Conservation (phyloP, 1,140 invertebrate genomes). For the Cotesia glomerata region DNA sequence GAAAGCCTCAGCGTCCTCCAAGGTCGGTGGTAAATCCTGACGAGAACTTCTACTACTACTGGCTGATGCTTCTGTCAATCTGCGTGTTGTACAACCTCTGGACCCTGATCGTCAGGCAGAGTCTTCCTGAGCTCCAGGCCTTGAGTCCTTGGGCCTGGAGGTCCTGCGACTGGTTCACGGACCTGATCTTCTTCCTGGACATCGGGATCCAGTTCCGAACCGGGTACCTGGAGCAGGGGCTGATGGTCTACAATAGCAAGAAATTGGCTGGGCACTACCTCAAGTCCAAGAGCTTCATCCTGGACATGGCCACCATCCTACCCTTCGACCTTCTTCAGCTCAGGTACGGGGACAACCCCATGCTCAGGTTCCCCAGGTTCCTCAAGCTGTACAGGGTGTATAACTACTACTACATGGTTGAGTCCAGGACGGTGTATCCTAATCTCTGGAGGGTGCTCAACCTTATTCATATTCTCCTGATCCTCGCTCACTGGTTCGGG, state of each 20-base stretch:
- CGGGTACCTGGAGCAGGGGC: conserved; percentile 93
- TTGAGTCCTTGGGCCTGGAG: conserved; percentile 78
- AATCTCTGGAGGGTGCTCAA: conserved; percentile 96
- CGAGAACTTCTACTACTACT: conserved; percentile 94
- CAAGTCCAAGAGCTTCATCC: conserved; percentile 81
- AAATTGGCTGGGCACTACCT: conserved; percentile 91
- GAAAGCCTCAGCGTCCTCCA: conserved; percentile 71
- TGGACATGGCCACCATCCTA: conserved; percentile 83
- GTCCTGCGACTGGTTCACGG: conserved; percentile 81
- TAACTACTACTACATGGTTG: conserved; percentile 94
- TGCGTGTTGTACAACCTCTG: conserved; percentile 95
- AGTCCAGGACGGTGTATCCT: conserved; percentile 92
- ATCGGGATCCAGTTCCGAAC: conserved; percentile 90
- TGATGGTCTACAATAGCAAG: conserved; percentile 90
- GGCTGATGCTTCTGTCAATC: conserved; percentile 86
- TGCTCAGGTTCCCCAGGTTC: conserved; percentile 84
- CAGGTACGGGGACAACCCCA: conserved; percentile 77
- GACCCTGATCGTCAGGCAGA: conserved; percentile 93
- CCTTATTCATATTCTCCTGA: conserved; percentile 91
- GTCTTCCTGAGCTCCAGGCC: conserved; percentile 85
- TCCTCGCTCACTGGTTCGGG: conserved; percentile 96
- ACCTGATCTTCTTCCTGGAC: conserved; percentile 86
- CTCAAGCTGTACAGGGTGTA: conserved; percentile 89
- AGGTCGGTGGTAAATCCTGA: conserved; percentile 92
- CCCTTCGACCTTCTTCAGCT: conserved; percentile 88